Base-by-base conservation (phyloP, 2,113 vertebrate species). In the Pterocles burchelli region DNA sequence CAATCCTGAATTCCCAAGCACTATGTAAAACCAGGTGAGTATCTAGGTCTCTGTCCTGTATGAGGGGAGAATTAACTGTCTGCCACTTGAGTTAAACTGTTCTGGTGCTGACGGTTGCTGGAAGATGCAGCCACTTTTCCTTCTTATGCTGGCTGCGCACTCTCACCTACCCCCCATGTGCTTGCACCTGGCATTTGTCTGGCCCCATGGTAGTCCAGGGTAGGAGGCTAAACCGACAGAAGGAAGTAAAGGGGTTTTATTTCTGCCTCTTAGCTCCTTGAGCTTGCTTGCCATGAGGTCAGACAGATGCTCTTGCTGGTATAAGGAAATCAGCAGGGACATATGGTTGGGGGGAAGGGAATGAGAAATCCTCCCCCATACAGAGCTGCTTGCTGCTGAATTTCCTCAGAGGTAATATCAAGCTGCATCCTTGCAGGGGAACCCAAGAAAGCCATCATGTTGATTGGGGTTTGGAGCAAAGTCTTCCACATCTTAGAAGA, bases 271-370 rank as follows among this genome's bases (percentile, higher is more conserved):
- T 58, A 75, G 51, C 46, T 90, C 33, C 63, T 84, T 67, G 79
- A 88, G 43, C 36, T 49, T 36, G n/a, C 16, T 74, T 85, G 46
- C 73, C 17, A 4, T 18, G 59, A 75, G 94, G 86, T 92, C 90
- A 92, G 57, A 43, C 83, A 95, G 72, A 76, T 93, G 90, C 57
- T 94, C 20, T 6, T 89, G 72, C 54, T 80, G 79, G 38, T 66
- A 4, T 77, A 74, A 92, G 83, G 88, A 62, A 70, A 80, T 76
- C 54, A 58, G 46, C 67, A 83, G 85, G 58, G 41, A 80, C 92
- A 89, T 93, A 95, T 63, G 95, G 92, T 2, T 71, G 55, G 83
- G 95, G 92, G 95, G 89, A 90, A 58, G 92, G 92, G 90, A 88
- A 54, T 36, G 58, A 83, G 51, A 68, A 91, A 65, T 34, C 36